Evolutionary conservation across 1,140 invertebrate species (phyloP).

Genomic region (Dinoponera quadriceps): DNA sequence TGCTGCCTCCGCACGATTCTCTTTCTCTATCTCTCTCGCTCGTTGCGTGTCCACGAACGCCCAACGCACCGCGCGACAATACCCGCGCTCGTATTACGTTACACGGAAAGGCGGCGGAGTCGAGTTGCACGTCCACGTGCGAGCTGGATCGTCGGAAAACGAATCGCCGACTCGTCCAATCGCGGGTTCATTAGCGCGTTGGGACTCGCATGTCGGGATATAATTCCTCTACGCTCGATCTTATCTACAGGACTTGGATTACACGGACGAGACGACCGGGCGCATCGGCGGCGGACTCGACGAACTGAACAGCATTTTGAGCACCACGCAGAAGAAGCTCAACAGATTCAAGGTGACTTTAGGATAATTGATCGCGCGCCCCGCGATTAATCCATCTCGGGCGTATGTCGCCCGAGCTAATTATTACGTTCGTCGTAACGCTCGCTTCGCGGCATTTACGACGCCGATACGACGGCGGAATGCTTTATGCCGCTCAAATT

Average conservation of each 20-base stretch:
- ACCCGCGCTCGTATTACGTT: constrained; percentile 25
- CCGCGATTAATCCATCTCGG: constrained; percentile 15
- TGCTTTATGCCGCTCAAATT: constrained; percentile 48
- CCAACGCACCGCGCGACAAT: not conserved
- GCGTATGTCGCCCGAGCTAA: constrained; percentile 43
- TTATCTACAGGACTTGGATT: constrained; percentile 88
- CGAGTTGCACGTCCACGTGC: constrained; percentile 44
- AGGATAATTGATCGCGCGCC: constrained; percentile 49
- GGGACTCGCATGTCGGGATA: not conserved
- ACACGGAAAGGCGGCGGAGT: constrained; percentile 17
- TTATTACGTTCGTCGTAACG: constrained; percentile 59
- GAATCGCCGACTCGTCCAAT: constrained; percentile 25
- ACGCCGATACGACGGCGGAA: constrained; percentile 34
- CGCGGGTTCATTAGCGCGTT: constrained; percentile 31
- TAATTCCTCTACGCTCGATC: constrained; percentile 5
- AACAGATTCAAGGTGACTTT: constrained; percentile 93
- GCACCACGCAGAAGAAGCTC: constrained; percentile 93
- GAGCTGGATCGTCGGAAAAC: not conserved
- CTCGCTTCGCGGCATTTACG: constrained; percentile 42
- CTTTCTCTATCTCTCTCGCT: not conserved
- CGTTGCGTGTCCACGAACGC: not conserved
- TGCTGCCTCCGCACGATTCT: not conserved
- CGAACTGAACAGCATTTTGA: constrained; percentile 92
- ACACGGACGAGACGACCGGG: constrained; percentile 90
- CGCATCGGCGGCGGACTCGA: constrained; percentile 91